These are phyloP conservation scores for Acronicta aceris DNA, from an alignment of 2,888 invertebrate genomes.

Conservation along the genomic window DNA sequence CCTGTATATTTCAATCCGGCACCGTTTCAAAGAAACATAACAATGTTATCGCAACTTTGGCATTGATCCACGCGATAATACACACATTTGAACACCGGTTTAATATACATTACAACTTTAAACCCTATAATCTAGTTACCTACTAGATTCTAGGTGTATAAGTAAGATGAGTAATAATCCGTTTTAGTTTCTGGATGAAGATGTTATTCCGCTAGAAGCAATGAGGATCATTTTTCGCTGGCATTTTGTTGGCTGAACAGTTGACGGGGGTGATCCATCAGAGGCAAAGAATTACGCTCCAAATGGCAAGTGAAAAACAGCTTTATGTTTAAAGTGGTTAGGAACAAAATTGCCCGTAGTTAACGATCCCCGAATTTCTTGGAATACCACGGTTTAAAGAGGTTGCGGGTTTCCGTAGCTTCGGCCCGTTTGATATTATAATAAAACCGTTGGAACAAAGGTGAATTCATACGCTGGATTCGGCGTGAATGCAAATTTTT, in stretches of 20 bases:
- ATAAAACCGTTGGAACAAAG: slow-evolving; percentile 51
- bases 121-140: slow-evolving; percentile 58
- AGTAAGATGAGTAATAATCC: slow-evolving; percentile 70
- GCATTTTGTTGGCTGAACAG: slow-evolving; percentile 62
- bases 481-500: slow-evolving; percentile 49
- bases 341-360: slow-evolving; percentile 46
- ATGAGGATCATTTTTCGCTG: slow-evolving; percentile 74
- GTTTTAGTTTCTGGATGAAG: slow-evolving; percentile 71
- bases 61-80: slow-evolving; percentile 69
- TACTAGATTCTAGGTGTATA: too few relatives aligned
- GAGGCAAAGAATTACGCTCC: slow-evolving; percentile 41
- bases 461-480: slow-evolving; percentile 38
- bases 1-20: slow-evolving; percentile 34
- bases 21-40: slow-evolving; percentile 36
- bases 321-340: slow-evolving; percentile 55
- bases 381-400: slow-evolving; percentile 57
- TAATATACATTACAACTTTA: slow-evolving; percentile 57
- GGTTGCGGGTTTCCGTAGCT: slow-evolving; percentile 57
- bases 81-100: slow-evolving; percentile 66
- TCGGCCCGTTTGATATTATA: slow-evolving; percentile 57
- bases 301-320: slow-evolving; percentile 57
- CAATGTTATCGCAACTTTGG: slow-evolving; percentile 65
- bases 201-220: slow-evolving; percentile 65
- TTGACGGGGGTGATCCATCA: slow-evolving; percentile 76
- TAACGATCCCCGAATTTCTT: slow-evolving; percentile 57